phyloP scores from a whole-genome alignment of 2,113 vertebrate species.

The Galeopterus variegatus region DNA sequence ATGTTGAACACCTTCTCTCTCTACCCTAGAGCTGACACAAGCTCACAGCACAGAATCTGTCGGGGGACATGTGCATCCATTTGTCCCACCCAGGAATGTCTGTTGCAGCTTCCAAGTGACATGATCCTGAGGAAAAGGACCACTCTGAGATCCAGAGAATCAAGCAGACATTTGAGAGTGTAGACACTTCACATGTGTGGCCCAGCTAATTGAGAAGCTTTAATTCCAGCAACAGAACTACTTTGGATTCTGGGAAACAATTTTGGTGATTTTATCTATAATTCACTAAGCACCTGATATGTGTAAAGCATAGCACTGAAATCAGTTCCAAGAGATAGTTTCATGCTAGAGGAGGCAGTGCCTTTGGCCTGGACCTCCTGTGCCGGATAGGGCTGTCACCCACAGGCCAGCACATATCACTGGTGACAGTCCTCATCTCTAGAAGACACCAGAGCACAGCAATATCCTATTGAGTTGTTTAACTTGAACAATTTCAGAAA shows the following conservation, averaged over 20 bases:
- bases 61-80: rapidly evolving
- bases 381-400: background rate
- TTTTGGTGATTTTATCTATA: background rate
- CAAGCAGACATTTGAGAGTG: background rate
- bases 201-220: background rate
- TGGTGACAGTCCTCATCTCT: background rate
- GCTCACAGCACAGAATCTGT: background rate
- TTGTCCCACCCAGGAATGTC: background rate
- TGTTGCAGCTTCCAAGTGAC: background rate
- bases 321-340: background rate
- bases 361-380: background rate
- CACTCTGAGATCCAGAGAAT: background rate
- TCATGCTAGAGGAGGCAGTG: rapidly evolving
- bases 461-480: background rate
- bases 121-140: background rate
- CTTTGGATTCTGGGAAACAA: rapidly evolving
- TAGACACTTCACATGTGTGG: background rate
- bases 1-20: rapidly evolving
- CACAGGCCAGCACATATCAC: rapidly evolving
- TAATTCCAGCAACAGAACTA: background rate
- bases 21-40: rapidly evolving
- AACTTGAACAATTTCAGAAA: conserved; percentile 50
- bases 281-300: background rate
- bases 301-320: background rate
- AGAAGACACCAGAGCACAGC: background rate